These are phyloP conservation scores for Meteorus colon DNA, from an alignment of 2,888 invertebrate genomes.

Conservation along the genomic window DNA sequence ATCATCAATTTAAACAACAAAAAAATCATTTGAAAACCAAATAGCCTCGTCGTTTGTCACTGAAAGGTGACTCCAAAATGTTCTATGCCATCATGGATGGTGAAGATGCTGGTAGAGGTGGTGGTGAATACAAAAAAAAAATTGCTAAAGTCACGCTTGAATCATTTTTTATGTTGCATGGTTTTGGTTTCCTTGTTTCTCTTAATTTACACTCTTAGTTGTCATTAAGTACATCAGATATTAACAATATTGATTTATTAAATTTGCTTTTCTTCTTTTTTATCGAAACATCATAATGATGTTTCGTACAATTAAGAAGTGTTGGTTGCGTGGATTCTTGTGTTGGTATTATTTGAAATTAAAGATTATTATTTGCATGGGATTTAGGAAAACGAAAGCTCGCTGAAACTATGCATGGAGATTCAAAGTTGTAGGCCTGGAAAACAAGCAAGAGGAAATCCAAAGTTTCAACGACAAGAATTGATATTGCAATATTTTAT, in stretches of 20 bases:
- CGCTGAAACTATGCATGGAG: slow-evolving; percentile 60
- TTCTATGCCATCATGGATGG: slow-evolving; percentile 62
- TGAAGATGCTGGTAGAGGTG: slow-evolving; percentile 60
- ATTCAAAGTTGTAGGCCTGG: slow-evolving; percentile 60
- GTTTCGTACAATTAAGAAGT: background rate
- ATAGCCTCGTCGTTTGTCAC: slow-evolving; percentile 63
- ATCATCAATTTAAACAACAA: slow-evolving; percentile 58
- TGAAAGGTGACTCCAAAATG: slow-evolving; percentile 57
- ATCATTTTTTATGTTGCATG: slow-evolving; percentile 26
- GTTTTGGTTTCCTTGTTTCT: slow-evolving; percentile 31
- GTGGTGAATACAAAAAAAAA: slow-evolving; percentile 60
- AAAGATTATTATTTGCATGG: slow-evolving; percentile 53
- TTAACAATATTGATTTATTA: background rate
- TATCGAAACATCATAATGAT: background rate
- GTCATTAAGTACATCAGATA: background rate
- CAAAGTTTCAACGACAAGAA: slow-evolving; percentile 35
- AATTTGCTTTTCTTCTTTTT: background rate
- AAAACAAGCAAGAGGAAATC: slow-evolving; percentile 37
- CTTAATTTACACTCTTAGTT: background rate
- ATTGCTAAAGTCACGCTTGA: slow-evolving; percentile 36
- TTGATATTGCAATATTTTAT: slow-evolving; percentile 4
- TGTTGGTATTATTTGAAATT: slow-evolving; percentile 29
- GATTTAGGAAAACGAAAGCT: slow-evolving; percentile 66
- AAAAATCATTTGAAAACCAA: slow-evolving; percentile 67
- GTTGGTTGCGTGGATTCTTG: background rate